Evolutionary conservation across 1,140 invertebrate genomes (phyloP), one percentile per base, ranked within the genome.

Genomic region (Tetramorium simillimum): DNA sequence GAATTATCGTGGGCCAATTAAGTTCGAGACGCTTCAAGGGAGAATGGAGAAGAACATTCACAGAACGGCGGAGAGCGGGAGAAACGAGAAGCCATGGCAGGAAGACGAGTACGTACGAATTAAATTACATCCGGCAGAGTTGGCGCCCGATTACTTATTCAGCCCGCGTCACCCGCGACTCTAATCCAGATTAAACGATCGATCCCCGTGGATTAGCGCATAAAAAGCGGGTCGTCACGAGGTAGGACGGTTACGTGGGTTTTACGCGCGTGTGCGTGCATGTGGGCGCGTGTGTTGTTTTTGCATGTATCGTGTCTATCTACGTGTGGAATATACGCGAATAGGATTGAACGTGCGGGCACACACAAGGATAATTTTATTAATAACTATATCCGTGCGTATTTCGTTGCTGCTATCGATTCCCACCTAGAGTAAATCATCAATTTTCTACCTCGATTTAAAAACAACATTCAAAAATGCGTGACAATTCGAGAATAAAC

Each of bases 111-210:
- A 86, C 85, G 86, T 86, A 88, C 86, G 86, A 92, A 91, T 92
- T 87, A 91, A 91, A 91, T 86, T 91, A 88, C 90, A 88, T 73
- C 70, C 81, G 85, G 46, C 65, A 88, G 80, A 85, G 65, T 62
- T 86, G 51, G 49, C 81, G 87, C 76, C 63, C 89, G 88, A 91
- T 91, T 91, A 91, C 87, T 91, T 91, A 91, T 91, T 91, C 90
- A 88, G 75, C 21, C 53, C 89, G 72, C 89, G 90, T 91, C 88
- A 91, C 81, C 77, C 89, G 90, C 90, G 90, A 91, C 87, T 91
- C 90, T 91, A 91, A 91, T 91, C 90, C 89, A 81, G 90, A 91
- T 91, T 91, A 91, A 91, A 91, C 89, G 90, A 91, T 88, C 89
- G 90, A 91, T 91, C 89, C 87, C 76, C 70, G 69, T 80, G 85